phyloP scores from a whole-genome alignment of 2,113 vertebrate species.

The Clarias gariepinus region DNA sequence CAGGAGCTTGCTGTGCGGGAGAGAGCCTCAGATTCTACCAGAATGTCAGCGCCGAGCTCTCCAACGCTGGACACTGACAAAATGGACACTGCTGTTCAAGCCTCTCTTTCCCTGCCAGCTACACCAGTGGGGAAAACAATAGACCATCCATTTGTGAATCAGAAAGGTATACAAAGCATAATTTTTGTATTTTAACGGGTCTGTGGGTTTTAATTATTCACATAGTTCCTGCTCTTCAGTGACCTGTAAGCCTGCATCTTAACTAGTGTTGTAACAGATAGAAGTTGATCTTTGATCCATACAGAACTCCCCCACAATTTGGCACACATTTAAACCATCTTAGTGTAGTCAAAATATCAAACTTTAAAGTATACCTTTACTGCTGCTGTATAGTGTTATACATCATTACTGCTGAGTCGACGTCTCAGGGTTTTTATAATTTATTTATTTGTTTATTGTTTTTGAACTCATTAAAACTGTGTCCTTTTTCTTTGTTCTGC shows the following conservation, averaged over 20 bases:
- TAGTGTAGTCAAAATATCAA: no score
- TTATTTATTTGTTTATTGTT: no score
- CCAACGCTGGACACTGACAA: slow-evolving; percentile 92
- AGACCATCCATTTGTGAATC: slow-evolving; percentile 84
- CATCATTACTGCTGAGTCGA: no score
- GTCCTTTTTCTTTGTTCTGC: no score
- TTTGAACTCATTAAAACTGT: no score
- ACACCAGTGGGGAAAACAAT: slow-evolving; percentile 88
- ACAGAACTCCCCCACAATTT: no score
- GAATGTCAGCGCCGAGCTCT: slow-evolving; percentile 94
- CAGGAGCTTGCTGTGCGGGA: slow-evolving; percentile 95
- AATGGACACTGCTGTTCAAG: slow-evolving; percentile 91
- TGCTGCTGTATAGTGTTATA: no score
- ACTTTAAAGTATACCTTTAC: no score
- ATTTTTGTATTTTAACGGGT: not conserved
- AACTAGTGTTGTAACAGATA: not conserved
- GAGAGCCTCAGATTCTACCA: slow-evolving; percentile 84
- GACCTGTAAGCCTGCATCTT: not conserved
- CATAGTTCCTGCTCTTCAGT: not conserved
- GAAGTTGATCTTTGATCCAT: no score
- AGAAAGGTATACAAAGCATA: slow-evolving; percentile 79
- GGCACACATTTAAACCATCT: no score
- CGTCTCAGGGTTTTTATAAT: no score
- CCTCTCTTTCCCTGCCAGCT: slow-evolving; percentile 91
- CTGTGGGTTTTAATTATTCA: not conserved